Evolutionary conservation across 2,113 vertebrate species (phyloP).

Genomic region (Alces alces): DNA sequence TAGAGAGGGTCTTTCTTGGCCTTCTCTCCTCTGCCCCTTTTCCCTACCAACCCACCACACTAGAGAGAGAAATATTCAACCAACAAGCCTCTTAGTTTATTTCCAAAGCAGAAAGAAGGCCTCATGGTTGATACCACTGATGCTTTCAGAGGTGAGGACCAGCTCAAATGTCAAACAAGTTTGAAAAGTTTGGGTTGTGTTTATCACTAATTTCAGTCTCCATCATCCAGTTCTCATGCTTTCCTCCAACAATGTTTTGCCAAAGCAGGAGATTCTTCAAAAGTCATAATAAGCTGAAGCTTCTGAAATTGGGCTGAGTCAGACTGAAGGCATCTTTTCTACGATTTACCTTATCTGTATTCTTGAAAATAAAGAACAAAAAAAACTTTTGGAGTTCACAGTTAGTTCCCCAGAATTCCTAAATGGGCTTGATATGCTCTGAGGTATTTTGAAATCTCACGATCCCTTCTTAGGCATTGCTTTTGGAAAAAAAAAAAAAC

Average conservation of each 20-base stretch:
- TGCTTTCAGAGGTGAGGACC: neutral
- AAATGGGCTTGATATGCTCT: neutral
- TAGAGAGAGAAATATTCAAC: neutral
- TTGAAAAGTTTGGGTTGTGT: neutral
- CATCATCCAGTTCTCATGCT: neutral
- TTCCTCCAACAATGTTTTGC: neutral
- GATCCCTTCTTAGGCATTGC: neutral
- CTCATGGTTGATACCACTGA: neutral
- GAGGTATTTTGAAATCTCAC: slow-evolving; percentile 2
- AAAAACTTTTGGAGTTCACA: neutral
- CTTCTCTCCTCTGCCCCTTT: neutral
- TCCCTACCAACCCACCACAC: neutral
- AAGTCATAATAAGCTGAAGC: neutral
- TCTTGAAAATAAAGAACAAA: neutral
- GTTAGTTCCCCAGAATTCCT: neutral
- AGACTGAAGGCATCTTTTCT: neutral
- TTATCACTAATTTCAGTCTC: neutral
- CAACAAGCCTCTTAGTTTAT: neutral
- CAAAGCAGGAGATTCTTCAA: neutral
- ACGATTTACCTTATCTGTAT: neutral
- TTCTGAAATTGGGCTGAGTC: neutral
- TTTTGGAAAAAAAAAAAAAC: neutral
- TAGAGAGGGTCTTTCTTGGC: neutral
- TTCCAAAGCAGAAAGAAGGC: neutral
- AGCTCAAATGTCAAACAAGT: neutral